Percentiles rank a stretch among this genome's conserved stretches.
Evolutionary conservation across 2,888 invertebrate species (phyloP).

Genomic region (Acanthopleura granulata): DNA sequence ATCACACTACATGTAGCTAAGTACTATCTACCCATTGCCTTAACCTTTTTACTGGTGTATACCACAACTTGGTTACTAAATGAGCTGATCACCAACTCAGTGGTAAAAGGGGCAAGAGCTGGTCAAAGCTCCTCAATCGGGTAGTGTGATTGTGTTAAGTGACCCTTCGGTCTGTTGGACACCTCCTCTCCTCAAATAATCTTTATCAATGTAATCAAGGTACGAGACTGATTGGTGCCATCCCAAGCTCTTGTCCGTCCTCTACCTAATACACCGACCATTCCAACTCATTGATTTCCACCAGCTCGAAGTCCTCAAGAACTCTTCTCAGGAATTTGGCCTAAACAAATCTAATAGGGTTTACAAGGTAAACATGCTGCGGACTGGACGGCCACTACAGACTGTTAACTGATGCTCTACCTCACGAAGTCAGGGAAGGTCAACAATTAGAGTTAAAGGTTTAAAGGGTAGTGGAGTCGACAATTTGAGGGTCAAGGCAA

Average conservation of each 20-base stretch:
- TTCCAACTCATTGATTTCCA: constrained; percentile 3
- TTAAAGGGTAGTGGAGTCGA: background rate
- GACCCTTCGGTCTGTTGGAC: background rate
- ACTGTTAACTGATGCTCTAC: background rate
- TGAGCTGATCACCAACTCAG: too few species aligned
- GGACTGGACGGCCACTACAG: background rate
- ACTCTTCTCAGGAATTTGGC: background rate
- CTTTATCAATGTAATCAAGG: background rate
- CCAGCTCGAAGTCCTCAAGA: background rate
- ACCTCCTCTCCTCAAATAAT: background rate
- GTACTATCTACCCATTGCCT: too few species aligned
- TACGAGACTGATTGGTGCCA: background rate
- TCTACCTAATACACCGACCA: background rate
- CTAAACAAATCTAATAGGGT: constrained; percentile 2
- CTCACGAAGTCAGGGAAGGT: background rate
- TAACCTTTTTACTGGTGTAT: too few species aligned
- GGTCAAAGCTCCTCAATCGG: too few species aligned
- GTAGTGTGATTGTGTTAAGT: too few species aligned
- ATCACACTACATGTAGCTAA: too few species aligned
- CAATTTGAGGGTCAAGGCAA: too few species aligned
- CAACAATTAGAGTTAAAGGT: background rate
- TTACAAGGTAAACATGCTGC: background rate
- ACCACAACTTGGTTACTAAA: too few species aligned
- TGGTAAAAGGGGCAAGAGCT: too few species aligned
- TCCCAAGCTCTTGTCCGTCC: background rate